Conservation (phyloP, 1,140 invertebrate species). For the Diachasma alloeum region DNA sequence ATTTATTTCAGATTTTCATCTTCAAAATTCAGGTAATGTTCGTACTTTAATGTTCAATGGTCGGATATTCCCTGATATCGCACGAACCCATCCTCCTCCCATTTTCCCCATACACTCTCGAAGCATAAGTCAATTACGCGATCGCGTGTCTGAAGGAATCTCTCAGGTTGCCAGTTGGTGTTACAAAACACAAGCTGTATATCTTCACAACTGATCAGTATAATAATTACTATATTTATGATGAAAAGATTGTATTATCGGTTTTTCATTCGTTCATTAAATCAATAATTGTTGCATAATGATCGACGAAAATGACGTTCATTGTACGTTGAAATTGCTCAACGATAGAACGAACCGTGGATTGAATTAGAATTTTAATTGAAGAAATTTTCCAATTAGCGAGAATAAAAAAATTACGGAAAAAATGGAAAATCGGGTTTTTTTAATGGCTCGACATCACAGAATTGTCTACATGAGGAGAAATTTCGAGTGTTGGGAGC, state of each 20-base stretch:
- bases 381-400: too few relatives aligned
- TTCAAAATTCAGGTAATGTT: too few relatives aligned
- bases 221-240: slow-evolving; percentile 33
- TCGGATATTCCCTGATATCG: neutral
- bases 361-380: too few relatives aligned
- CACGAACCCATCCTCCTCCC: neutral
- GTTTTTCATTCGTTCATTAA: slow-evolving; percentile 16
- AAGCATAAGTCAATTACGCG: slow-evolving; percentile 20
- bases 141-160: slow-evolving; percentile 26
- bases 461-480: too few relatives aligned
- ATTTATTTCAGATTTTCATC: too few relatives aligned
- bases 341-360: neutral
- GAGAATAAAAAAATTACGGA: too few relatives aligned
- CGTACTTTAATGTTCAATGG: neutral
- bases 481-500: too few relatives aligned
- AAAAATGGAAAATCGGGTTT: too few relatives aligned
- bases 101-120: neutral
- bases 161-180: slow-evolving; percentile 10
- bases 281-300: neutral
- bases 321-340: neutral
- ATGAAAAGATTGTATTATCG: slow-evolving; percentile 21
- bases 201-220: slow-evolving; percentile 21
- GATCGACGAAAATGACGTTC: neutral
- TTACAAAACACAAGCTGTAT: slow-evolving; percentile 24
- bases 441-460: too few relatives aligned